Evolutionary conservation across 2,113 vertebrate genomes (phyloP).

Genomic region (Oostethus manadensis): DNA sequence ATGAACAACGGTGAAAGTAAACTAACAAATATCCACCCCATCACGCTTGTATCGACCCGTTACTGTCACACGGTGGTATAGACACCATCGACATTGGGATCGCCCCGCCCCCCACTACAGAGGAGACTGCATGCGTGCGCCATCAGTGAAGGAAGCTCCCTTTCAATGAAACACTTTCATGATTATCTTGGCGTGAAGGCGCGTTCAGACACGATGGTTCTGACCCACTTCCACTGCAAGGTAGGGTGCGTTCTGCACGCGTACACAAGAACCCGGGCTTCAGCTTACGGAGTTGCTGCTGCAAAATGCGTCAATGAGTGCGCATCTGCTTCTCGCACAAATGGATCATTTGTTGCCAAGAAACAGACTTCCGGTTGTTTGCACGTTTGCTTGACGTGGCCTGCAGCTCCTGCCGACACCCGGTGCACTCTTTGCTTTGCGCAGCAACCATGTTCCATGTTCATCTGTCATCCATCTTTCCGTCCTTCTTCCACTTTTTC

Average conservation of each 20-base stretch:
- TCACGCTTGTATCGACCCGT: too few relatives aligned
- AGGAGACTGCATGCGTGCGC: slow-evolving; percentile 32
- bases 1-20: too few relatives aligned
- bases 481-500: slow-evolving; percentile 1
- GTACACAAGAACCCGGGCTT: not conserved
- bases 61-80: too few relatives aligned
- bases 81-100: too few relatives aligned
- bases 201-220: slow-evolving; percentile 52
- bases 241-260: slow-evolving; percentile 34
- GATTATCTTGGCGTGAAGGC: slow-evolving; percentile 12
- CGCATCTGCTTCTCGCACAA: slow-evolving; percentile 9
- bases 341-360: slow-evolving; percentile 43
- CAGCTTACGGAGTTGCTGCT: not conserved
- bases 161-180: slow-evolving; percentile 8
- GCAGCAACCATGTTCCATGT: not conserved
- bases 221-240: slow-evolving; percentile 64
- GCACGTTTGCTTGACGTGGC: slow-evolving; percentile 28
- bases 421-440: slow-evolving; percentile 7
- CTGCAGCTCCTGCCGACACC: slow-evolving; percentile 14
- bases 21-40: too few relatives aligned
- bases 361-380: slow-evolving; percentile 50
- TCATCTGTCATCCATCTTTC: slow-evolving; percentile 8
- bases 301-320: not conserved
- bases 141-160: slow-evolving; percentile 30
- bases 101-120: not conserved